Evolutionary conservation across 2,113 vertebrate genomes (phyloP).

Genomic region (Rhizomys pruinosus): DNA sequence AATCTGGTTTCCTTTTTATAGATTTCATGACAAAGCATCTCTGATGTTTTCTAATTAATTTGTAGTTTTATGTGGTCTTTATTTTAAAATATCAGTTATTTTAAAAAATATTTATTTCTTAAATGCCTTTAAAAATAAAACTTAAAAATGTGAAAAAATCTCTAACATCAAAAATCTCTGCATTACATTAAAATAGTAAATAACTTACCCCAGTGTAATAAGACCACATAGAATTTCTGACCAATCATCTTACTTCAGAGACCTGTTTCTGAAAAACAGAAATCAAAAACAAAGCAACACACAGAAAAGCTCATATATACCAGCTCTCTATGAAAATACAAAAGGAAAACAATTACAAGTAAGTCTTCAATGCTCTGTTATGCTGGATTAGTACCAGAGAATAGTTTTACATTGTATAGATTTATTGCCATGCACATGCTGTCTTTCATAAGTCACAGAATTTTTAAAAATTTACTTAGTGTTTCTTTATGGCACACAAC

Average conservation of each 20-base stretch:
- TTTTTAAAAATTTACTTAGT: neutral
- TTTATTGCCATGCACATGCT: neutral
- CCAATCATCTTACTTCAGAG: constrained; percentile 82
- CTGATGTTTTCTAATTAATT: too few relatives aligned
- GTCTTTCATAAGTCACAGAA: neutral
- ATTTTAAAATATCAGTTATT: too few relatives aligned
- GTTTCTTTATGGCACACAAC: neutral
- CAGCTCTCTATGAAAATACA: constrained; percentile 10
- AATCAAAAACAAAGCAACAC: constrained; percentile 54
- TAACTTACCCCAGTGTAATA: constrained; percentile 84
- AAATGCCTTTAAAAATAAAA: too few relatives aligned
- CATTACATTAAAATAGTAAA: neutral
- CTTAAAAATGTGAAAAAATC: too few relatives aligned
- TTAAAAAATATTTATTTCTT: too few relatives aligned
- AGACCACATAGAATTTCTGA: constrained; percentile 64
- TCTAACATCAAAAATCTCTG: too few relatives aligned
- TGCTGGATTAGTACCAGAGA: constrained; percentile 21
- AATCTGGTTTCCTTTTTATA: too few relatives aligned
- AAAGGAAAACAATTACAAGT: neutral
- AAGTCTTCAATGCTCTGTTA: neutral
- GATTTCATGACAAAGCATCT: too few relatives aligned
- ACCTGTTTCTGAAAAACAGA: constrained; percentile 77
- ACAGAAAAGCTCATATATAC: neutral
- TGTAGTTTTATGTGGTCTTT: too few relatives aligned
- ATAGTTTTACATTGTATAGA: neutral